Evolutionary conservation across 2,113 vertebrate genomes (phyloP).

Genomic region (Varanus salvator): DNA sequence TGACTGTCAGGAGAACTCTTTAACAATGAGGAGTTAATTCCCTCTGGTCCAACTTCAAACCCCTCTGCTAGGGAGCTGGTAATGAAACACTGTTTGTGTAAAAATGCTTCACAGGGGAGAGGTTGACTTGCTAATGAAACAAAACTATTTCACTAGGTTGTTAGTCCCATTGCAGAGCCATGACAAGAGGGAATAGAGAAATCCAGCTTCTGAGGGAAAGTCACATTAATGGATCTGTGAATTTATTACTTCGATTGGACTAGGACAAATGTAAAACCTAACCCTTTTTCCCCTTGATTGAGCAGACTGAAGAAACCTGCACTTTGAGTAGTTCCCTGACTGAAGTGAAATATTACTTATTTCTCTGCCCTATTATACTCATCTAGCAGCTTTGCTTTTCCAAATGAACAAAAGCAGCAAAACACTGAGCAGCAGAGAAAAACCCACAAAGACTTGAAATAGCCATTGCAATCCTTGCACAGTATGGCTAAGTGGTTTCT

Average conservation of each 20-base stretch:
- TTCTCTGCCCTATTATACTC: neutral
- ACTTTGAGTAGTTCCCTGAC: neutral
- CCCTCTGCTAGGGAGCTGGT: neutral
- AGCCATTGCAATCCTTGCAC: neutral
- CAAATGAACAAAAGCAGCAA: neutral
- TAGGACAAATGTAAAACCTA: conserved; percentile 16
- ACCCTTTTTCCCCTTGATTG: neutral
- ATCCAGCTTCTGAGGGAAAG: neutral
- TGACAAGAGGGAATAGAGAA: conserved; percentile 43
- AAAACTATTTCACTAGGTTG: conserved; percentile 52
- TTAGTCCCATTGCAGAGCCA: conserved; percentile 45
- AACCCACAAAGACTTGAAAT: neutral
- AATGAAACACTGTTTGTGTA: conserved; percentile 52
- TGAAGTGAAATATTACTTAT: neutral
- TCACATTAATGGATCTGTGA: neutral
- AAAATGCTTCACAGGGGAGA: conserved; percentile 56
- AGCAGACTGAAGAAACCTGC: neutral
- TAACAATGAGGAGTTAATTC: conserved; percentile 47
- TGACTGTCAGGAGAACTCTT: conserved; percentile 41
- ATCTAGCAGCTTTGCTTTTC: neutral
- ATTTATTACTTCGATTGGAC: neutral
- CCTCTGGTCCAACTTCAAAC: conserved; percentile 37
- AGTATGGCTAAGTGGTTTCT: neutral
- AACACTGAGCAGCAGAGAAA: neutral
- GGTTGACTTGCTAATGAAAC: conserved; percentile 63